Evolutionary conservation across 2,888 invertebrate species (phyloP), one percentile per base, ranked within the genome.

Genomic region (Oscheius sp.): DNA sequence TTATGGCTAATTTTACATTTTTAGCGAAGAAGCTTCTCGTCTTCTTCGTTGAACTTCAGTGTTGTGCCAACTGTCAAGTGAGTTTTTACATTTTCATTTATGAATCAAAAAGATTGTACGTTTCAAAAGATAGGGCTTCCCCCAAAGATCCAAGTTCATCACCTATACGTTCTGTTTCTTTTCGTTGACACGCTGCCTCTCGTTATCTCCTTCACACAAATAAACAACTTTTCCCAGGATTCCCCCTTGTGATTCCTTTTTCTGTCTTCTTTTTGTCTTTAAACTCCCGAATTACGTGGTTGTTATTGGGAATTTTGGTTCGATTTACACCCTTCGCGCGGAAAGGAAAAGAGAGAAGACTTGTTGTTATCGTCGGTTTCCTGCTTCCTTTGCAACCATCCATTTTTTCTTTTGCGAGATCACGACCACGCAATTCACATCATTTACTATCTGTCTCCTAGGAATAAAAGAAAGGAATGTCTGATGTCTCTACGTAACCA

Each of bases 321-420:
- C 33, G 33, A 36, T 54, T 54, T 54, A 54, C 54, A 54, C 54
- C 20, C n/a, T 30, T 32, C 32, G n/a, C 54, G 54, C 54, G 54
- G 33, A 22, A 20, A 24, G 22, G 47, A 47, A 20, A 47, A n/a
- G n/a, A n/a, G n/a, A n/a, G n/a, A 20, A 47, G 47, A 47, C 47
- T 24, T 24, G 47, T 47, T 47, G 47, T 47, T 20, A 41, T 41
- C 41, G 14, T 41, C 41, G 41, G 12, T 41, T 20, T 12, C 41
- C 12, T 12, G 3, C 4, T 12, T 12, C 41, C 12, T 12, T 41
- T 3, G 41, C n/a, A n/a, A n/a, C 41, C 41, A 41, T 41, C 20
- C 20, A 14, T 20, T 41, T 20, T 14, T 36, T 14, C 36, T 36
- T 14, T 14, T 14, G 36, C 36, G 8, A 14, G 41, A 41, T 41